Percentiles rank a stretch among this genome's conserved stretches.
Conservation (phyloP, 2,888 invertebrate genomes). For the Scaptomyza reducta region DNA sequence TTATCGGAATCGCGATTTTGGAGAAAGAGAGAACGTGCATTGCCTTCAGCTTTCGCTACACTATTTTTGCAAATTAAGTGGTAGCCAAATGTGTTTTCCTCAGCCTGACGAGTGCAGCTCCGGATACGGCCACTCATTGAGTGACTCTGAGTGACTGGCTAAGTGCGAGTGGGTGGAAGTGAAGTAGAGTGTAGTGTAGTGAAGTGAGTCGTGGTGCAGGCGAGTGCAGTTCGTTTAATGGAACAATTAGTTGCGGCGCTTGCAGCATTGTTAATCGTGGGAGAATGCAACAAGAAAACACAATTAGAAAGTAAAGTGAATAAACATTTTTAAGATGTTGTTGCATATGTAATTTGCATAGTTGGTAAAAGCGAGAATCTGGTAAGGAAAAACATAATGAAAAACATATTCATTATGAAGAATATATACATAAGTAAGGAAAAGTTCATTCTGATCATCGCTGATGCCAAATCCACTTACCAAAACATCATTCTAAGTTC, state of each 20-base stretch:
- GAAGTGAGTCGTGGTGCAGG: slow-evolving; percentile 40
- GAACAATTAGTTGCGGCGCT: slow-evolving; percentile 56
- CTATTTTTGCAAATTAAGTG: slow-evolving; percentile 64
- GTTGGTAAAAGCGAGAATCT: background rate
- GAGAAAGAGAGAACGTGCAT: slow-evolving; percentile 60
- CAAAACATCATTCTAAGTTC: too few species aligned
- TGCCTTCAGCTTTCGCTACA: slow-evolving; percentile 53
- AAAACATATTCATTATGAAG: too few species aligned
- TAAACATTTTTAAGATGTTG: background rate
- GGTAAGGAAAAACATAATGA: too few species aligned
- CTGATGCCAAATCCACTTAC: too few species aligned
- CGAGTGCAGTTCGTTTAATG: slow-evolving; percentile 44
- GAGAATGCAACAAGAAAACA: slow-evolving; percentile 33
- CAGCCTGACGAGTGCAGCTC: slow-evolving; percentile 34
- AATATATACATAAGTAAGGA: too few species aligned
- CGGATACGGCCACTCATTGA: slow-evolving; percentile 22
- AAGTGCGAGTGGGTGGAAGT: background rate
- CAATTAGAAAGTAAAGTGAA: background rate
- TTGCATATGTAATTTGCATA: background rate
- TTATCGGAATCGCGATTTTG: slow-evolving; percentile 48
- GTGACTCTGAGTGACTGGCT: background rate
- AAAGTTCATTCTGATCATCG: too few species aligned
- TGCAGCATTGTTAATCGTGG: slow-evolving; percentile 53
- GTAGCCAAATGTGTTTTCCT: slow-evolving; percentile 61
- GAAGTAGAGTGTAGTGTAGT: too few species aligned